Evolutionary conservation across 1,140 invertebrate species (phyloP), one percentile per base, ranked within the genome.

Genomic region (Pseudomyrmex dendroicus): DNA sequence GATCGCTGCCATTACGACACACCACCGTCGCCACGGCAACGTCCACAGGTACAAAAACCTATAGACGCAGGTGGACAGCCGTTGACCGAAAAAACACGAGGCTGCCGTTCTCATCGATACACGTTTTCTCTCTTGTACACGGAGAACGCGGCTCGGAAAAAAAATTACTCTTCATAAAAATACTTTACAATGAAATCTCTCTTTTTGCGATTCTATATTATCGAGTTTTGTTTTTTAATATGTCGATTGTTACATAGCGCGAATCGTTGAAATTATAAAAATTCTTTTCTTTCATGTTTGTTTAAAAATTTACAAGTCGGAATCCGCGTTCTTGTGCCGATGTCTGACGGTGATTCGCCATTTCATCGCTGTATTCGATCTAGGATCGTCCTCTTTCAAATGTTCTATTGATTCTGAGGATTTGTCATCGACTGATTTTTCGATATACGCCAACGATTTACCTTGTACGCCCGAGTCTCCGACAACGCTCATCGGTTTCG

Each of bases 1-100:
- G 17, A 94, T 73, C 22, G 86, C 87, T 73, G 89, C 80, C 92
- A 93, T 85, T 59, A 67, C 67, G 54, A 80, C 74, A 83, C 74
- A 54, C 4, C 15, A 73, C 59, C 57, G 83, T 88, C 78, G 15
- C 50, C 80, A 52, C 73, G 66, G 63, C 54, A 90, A 84, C 64
- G 17, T 48, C 52, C 59, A 68, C 50, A 80, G 17, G 15, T 61
- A 20, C 44, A 15, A 44, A 17, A 68, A 35, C 44, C 2, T 68
- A 12, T 25, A 70, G 15, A 78, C 2, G 12, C 62, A 56, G 17
- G 50, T 67, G 50, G 9, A 56, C 25, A 1, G 15, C 17, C 22
- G 50, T 48, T 54, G 73, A 20, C 12, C n/a, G n/a, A 52, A 0
- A 52, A 52, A 52, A 52, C n/a, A 2, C 20, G 15, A 7, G 7